Evolutionary conservation across 2,797 vertebrate genomes (phyloP), one percentile per base, ranked within the genome.

Genomic region (Peromyscus aztecus): DNA sequence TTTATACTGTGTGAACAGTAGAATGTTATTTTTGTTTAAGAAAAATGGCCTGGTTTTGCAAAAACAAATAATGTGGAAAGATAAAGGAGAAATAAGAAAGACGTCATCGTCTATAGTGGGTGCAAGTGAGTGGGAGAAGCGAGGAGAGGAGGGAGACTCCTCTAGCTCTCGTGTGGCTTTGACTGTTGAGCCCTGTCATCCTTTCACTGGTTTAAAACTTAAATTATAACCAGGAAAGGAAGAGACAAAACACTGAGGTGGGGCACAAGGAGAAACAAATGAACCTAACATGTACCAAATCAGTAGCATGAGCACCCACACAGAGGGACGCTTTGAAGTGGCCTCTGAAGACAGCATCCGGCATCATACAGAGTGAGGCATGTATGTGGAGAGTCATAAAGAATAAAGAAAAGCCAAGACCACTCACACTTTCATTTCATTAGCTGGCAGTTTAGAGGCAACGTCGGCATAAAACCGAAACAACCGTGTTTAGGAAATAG

Each of bases 141-240:
- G 2, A 55, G 7, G 2, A 69, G 19, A 12, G 23, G 27, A 27
- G 12, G 46, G 21, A 67, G 61, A 59, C 19, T 85, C 90, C 71
- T 73, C 29, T 6, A 85, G 86, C 31, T 67, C 95, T 65, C 11
- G 29, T 55, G 23, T 46, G n/a, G 29, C 73, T 94, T 92, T 93
- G 31, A 91, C 84, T 52, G 4, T 37, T 71, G 61, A 96, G 27
- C 61, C 55, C 63, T 46, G 49, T 63, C 92, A 93, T 14, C 4
- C 12, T 81, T 94, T 76, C 77, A 52, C 27, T 71, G 82, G 83
- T 34, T 75, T 52, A 94, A 94, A 97, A 49, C 37, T 63, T 87
- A 93, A 91, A 90, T 81, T 40, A 85, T 31, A 94, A 37, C 2
- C 4, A 61, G 43, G 87, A 96, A 86, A 95, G 61, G 31, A 63